Percentiles rank a stretch among this genome's conserved stretches.
These are phyloP conservation scores for Blera fallax DNA, from an alignment of 2,888 invertebrate species.

Conservation along the genomic window DNA sequence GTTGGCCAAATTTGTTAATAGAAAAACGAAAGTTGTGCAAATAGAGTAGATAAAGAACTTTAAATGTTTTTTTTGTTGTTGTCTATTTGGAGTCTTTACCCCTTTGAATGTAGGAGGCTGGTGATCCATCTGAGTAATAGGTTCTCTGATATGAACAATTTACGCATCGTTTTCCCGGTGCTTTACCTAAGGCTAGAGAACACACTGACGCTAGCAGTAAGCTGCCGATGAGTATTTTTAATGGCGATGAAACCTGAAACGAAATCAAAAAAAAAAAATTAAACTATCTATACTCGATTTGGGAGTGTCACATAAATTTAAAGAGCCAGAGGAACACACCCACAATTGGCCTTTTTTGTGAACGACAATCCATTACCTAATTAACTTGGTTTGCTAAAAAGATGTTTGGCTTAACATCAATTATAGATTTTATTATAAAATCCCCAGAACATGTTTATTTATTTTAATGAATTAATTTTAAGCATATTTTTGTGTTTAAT, in stretches of 20 bases:
- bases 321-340: not conserved
- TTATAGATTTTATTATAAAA: not conserved
- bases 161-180: slow-evolving; percentile 78
- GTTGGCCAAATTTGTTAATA: not conserved
- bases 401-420: not conserved
- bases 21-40: not conserved
- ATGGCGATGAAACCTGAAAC: slow-evolving; percentile 45
- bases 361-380: not conserved
- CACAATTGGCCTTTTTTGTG: not conserved
- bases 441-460: not conserved
- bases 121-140: slow-evolving; percentile 77
- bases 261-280: not conserved
- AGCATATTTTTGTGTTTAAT: not conserved
- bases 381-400: not conserved
- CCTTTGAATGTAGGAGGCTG: slow-evolving; percentile 65
- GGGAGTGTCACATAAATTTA: not conserved
- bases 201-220: slow-evolving; percentile 28
- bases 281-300: not conserved
- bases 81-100: slow-evolving; percentile 22
- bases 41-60: not conserved
- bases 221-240: slow-evolving; percentile 12
- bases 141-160: slow-evolving; percentile 77
- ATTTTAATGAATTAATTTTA: not conserved
- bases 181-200: slow-evolving; percentile 76
- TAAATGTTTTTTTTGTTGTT: not conserved